Conservation (phyloP, 2,797 vertebrate genomes). For the Aerospiza tachiro region DNA sequence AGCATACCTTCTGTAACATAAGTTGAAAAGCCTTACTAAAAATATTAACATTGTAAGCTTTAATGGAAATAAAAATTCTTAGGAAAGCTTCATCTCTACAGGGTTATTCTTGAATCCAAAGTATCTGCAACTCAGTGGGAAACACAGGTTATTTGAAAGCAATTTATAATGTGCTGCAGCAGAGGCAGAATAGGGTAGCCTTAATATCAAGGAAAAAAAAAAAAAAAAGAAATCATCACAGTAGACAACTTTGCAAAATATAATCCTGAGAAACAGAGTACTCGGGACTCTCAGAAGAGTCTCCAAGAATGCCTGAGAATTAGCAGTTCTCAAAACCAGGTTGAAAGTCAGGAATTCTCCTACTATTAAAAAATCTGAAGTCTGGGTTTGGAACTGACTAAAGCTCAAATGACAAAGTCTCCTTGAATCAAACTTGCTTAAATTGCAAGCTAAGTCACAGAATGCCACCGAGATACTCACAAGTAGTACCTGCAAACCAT, state of each 20-base stretch:
- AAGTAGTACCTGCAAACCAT: not conserved
- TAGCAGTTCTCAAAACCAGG: not conserved
- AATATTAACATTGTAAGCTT: conserved; percentile 9
- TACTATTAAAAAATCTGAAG: not conserved
- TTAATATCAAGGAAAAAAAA: not conserved
- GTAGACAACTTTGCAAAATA: not conserved
- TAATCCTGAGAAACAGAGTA: not conserved
- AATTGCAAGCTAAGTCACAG: not conserved
- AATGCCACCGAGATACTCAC: not conserved
- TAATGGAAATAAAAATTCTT: conserved; percentile 30
- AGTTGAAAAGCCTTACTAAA: conserved; percentile 17
- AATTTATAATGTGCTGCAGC: not conserved
- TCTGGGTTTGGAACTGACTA: not conserved
- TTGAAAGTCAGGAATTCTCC: not conserved
- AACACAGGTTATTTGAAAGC: not conserved
- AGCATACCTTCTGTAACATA: not conserved
- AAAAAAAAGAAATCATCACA: not conserved
- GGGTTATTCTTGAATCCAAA: not conserved
- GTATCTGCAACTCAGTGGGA: conserved; percentile 6
- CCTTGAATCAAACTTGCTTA: not conserved
- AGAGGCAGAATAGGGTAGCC: not conserved
- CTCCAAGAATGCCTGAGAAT: not conserved
- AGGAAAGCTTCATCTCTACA: not conserved
- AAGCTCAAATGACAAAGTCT: not conserved
- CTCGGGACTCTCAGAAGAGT: not conserved